These are phyloP conservation scores for Acyrthosiphon pisum DNA, from an alignment of 1,140 invertebrate genomes.

Conservation along the genomic window DNA sequence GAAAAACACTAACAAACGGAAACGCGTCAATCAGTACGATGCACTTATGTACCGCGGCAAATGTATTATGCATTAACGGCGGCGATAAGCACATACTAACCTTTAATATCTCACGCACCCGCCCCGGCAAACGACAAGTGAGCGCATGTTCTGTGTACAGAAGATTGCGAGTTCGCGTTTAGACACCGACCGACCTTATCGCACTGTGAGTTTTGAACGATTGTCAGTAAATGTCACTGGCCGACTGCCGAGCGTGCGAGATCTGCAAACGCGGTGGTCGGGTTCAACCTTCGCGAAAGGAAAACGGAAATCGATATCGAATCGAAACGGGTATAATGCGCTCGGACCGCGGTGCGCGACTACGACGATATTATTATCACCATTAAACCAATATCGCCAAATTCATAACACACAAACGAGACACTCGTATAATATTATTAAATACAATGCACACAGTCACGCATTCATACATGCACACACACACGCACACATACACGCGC, in stretches of 20 bases:
- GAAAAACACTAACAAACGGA: not conserved
- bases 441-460: not conserved
- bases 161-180: not conserved
- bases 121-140: not conserved
- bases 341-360: not conserved
- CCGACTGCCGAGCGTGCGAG: not conserved
- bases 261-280: not conserved
- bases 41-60: not conserved
- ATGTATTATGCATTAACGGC: too few relatives aligned
- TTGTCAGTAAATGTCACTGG: not conserved
- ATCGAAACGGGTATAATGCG: not conserved
- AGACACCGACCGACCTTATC: not conserved
- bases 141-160: not conserved
- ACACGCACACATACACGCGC: not conserved
- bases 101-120: not conserved
- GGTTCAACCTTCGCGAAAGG: not conserved
- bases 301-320: not conserved
- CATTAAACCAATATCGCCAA: not conserved
- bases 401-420: not conserved
- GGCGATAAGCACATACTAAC: not conserved
- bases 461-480: not conserved
- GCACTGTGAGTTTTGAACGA: not conserved
- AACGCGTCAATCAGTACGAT: not conserved
- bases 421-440: not conserved
- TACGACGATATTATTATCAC: not conserved